Evolutionary conservation across 2,113 vertebrate species (phyloP).

Genomic region (Galbula dea): DNA sequence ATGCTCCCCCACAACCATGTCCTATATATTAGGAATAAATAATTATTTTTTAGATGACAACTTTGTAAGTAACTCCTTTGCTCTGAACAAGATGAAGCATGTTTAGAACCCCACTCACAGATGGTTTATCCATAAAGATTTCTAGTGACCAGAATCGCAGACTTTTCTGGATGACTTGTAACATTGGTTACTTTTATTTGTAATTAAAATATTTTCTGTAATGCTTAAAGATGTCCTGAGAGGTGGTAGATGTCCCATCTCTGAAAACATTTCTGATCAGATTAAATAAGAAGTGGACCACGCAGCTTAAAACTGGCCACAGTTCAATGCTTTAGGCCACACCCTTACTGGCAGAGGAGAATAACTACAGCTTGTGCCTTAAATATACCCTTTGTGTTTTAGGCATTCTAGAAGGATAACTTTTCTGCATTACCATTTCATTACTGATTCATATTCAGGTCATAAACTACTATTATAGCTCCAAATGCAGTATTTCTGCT

Average conservation of each 20-base stretch:
- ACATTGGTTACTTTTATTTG: not conserved
- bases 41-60: not conserved
- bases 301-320: not conserved
- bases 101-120: not conserved
- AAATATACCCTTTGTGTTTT: not conserved
- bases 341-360: not conserved
- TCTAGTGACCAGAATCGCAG: not conserved
- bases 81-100: not conserved
- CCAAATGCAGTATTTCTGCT: not conserved
- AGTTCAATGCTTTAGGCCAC: not conserved
- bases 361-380: not conserved
- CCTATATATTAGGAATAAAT: not conserved
- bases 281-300: not conserved
- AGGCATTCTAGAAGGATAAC: not conserved
- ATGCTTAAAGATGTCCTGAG: not conserved
- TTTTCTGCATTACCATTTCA: not conserved
- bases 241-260: not conserved
- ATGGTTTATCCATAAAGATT: not conserved
- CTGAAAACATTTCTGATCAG: not conserved
- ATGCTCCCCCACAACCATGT: rapidly evolving
- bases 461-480: not conserved
- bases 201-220: not conserved
- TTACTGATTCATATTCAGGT: not conserved
- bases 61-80: not conserved
- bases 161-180: not conserved